Percentiles rank a stretch among this genome's conserved stretches.
Conservation (phyloP, 2,888 invertebrate genomes). For the Cheilosia pagana region DNA sequence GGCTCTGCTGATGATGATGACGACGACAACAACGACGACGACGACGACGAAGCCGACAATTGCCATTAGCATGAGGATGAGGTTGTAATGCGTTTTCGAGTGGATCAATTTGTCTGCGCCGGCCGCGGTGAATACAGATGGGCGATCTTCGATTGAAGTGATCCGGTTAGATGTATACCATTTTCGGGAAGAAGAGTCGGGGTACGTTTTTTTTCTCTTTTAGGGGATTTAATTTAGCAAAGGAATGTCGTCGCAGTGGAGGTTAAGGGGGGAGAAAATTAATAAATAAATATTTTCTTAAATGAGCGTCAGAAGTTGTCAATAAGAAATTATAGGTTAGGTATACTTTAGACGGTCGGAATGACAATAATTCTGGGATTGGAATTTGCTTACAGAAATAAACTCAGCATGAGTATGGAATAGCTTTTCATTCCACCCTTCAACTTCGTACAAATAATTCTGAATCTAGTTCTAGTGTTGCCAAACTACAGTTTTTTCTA, state of each 20-base stretch:
- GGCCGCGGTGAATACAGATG: constrained; percentile 62
- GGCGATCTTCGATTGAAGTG: constrained; percentile 65
- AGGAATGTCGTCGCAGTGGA: constrained; percentile 1
- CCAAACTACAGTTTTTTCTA: too few relatives aligned
- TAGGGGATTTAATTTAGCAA: constrained; percentile 4
- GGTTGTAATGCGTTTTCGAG: constrained; percentile 81
- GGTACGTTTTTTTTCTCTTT: constrained; percentile 4
- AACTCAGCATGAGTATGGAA: too few relatives aligned
- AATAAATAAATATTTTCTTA: background rate
- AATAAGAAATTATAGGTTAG: too few relatives aligned
- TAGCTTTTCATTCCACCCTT: too few relatives aligned
- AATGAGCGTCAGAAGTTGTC: background rate
- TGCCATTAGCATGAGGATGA: constrained; percentile 73
- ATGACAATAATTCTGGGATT: too few relatives aligned
- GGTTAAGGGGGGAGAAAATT: background rate
- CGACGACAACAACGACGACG: constrained; percentile 32
- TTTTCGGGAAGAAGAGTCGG: constrained; percentile 13
- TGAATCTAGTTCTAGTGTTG: too few relatives aligned
- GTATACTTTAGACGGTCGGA: too few relatives aligned
- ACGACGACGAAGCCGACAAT: constrained; percentile 32
- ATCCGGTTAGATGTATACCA: constrained; percentile 49
- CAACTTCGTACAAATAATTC: too few relatives aligned
- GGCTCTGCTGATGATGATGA: background rate
- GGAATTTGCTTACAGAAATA: too few relatives aligned
- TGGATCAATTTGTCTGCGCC: constrained; percentile 80